Evolutionary conservation across 2,113 vertebrate genomes (phyloP), one percentile per base, ranked within the genome.

Genomic region (Albula glossodonta): DNA sequence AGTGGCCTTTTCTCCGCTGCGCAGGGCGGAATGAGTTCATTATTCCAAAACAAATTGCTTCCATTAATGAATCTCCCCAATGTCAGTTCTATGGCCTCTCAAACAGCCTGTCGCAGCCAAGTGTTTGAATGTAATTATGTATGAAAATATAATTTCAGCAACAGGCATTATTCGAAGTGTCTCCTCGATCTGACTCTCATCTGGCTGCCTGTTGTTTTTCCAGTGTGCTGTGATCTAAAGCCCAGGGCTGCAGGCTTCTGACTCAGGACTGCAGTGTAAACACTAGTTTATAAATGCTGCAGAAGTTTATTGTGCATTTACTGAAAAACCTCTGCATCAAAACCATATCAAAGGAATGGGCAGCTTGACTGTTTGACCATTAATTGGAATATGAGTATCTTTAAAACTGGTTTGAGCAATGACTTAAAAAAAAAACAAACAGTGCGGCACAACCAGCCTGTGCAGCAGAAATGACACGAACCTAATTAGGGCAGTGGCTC

Each of bases 51-150:
- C 51, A 81, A 25, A 81, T 52, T 51, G 22, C 51, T 25, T 53
- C 52, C 51, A 53, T 53, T 81, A 81, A 81, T 81, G 80, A 53
- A 53, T 81, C 78, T 84, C 77, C 74, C 31, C 31, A n/a, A 19
- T 15, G 10, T 78, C 74, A 22, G 25, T 53, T 57, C 10, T 6
- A 15, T n/a, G 53, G 31, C 52, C 2, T 25, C 48, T 77, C 5
- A 8, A 56, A 52, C 77, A 22, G 1, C 9, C 51, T 50, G 56
- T 81, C 56, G 13, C 41, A 9, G 31, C 48, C 15, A 77, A 80
- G 52, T 57, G 41, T 74, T 74, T 74, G 70, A 74, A 31, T 74
- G 70, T 31, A 74, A 74, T 74, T 74, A 74, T 31, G 70, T 74
- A 74, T 10, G 70, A 74, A 74, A 74, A 74, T 74, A 31, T 74